Evolutionary conservation across 2,113 vertebrate species (phyloP), one percentile per base, ranked within the genome.

Genomic region (Corydoras sp.): DNA sequence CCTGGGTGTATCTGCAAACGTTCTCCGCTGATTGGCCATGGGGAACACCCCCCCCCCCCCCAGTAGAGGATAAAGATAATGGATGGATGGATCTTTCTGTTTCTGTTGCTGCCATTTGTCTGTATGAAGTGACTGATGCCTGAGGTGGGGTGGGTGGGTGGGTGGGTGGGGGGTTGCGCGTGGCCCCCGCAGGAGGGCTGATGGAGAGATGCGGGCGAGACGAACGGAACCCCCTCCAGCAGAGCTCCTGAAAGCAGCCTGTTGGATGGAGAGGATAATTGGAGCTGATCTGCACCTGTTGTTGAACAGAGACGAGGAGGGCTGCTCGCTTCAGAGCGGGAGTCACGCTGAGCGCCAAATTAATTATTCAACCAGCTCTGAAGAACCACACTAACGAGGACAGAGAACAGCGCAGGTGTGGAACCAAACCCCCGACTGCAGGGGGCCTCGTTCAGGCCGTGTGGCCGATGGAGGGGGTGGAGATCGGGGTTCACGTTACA

Each of bases 291-390:
- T 63, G 51, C 51, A 12, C 9, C 3, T n/a, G 12, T 31, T n/a
- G 12, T 31, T 43, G 50, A 32, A 10, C 5, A 30, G 9, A 62
- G 11, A 15, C 3, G 54, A 15, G 18, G 15, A 3, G 69, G 10
- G 15, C 59, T 12, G 48, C 11, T 11, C 0, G n/a, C 35, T 24
- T 49, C 9, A 12, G 18, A n/a, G 59, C 10, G 5, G 29, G 29
- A 62, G 59, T 60, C 49, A 10, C 51, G 18, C 35, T 7, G 18
- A 11, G 35, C n/a, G n/a, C 53, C 62, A 50, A 62, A 65, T 64
- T 5, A 48, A 72, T 72, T 48, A 72, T 72, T 64, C 24, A 65
- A 32, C 10, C 5, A 14, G n/a, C 12, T 51, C 29, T 69, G 3
- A 30, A 61, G 56, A 24, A 18, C 43, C 4, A 43, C 18, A 58